Evolutionary conservation across 2,113 vertebrate species (phyloP).

Genomic region (Eulemur macaco): DNA sequence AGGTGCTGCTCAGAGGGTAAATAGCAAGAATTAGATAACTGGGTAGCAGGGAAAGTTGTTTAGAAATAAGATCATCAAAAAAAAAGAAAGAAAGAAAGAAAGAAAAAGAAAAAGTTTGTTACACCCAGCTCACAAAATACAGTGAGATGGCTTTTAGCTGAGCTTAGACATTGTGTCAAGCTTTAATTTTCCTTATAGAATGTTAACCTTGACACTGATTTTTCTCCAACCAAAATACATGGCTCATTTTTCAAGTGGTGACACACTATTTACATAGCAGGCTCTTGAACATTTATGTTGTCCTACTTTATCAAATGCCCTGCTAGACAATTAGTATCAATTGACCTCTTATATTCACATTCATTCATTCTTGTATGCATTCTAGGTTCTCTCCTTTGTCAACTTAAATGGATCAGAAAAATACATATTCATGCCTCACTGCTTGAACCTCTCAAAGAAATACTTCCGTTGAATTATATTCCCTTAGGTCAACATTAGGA

Average conservation of each 20-base stretch:
- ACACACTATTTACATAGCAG: background rate
- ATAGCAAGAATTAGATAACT: background rate
- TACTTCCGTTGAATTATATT: background rate
- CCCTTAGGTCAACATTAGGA: background rate
- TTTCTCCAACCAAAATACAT: background rate
- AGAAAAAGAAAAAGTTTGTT: background rate
- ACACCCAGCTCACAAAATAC: background rate
- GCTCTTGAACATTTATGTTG: background rate
- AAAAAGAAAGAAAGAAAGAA: no score
- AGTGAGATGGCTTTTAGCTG: background rate
- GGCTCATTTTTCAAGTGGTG: background rate
- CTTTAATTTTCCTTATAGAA: background rate
- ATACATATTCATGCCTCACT: background rate
- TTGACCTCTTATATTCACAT: background rate
- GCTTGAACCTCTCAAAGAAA: background rate
- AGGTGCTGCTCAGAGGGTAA: background rate
- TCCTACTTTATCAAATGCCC: background rate
- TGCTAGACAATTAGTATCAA: background rate
- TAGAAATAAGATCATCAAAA: background rate
- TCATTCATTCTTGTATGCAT: background rate
- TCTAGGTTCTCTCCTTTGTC: background rate
- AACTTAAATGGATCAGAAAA: background rate
- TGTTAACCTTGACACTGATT: background rate
- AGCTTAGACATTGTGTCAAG: background rate
- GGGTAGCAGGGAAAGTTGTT: background rate